These are phyloP conservation scores for Syngnathus rostellatus DNA, from an alignment of 2,797 vertebrate genomes.

Conservation along the genomic window DNA sequence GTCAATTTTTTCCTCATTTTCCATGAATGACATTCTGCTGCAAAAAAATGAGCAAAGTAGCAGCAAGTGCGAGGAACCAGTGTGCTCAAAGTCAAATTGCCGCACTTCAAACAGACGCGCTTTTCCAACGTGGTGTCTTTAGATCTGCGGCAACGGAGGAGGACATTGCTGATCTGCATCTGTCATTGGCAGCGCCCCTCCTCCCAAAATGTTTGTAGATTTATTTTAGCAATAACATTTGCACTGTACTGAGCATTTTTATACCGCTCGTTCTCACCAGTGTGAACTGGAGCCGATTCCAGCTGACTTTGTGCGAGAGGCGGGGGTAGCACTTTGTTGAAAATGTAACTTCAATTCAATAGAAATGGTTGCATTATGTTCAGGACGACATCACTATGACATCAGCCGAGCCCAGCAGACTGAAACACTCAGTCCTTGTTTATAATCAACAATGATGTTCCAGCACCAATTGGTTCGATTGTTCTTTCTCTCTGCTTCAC, in stretches of 20 bases:
- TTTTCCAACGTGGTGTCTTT: not conserved
- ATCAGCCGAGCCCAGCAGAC: not conserved
- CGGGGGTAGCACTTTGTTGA: not conserved
- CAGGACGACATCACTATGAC: not conserved
- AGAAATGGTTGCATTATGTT: not conserved
- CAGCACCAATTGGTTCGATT: not conserved
- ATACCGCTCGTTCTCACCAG: no score
- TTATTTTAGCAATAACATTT: no score
- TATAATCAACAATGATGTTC: constrained; percentile 2
- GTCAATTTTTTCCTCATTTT: not conserved
- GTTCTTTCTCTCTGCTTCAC: constrained; percentile 7
- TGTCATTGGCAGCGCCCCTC: not conserved
- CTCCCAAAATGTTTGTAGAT: no score
- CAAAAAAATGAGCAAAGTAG: not conserved
- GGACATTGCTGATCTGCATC: not conserved
- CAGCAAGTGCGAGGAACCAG: not conserved
- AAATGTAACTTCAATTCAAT: not conserved
- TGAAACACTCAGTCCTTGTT: constrained; percentile 3
- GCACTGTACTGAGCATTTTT: no score
- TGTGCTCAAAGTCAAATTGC: not conserved
- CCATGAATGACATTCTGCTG: not conserved
- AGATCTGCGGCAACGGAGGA: not conserved
- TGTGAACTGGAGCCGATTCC: not conserved
- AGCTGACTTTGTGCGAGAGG: not conserved
- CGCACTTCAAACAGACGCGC: not conserved